Conservation (phyloP, 2,113 vertebrate genomes). For the Amia ocellicauda region DNA sequence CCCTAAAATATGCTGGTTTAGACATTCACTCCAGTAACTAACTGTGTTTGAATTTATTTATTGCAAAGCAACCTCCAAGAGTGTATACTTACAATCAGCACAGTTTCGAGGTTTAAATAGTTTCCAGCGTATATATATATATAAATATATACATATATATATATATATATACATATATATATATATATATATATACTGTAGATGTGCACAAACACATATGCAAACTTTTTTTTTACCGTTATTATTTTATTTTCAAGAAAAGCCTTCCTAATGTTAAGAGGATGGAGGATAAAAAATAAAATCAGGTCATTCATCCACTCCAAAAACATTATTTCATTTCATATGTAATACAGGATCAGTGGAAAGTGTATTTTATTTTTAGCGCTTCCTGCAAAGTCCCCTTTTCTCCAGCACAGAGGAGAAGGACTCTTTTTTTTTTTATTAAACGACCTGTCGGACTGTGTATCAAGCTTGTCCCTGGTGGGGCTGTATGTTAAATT, state of each 20-base stretch:
- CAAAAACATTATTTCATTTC: constrained; percentile 29
- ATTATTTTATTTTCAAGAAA: constrained; percentile 11
- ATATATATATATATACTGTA: too few relatives aligned
- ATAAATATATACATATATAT: too few relatives aligned
- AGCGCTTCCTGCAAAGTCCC: constrained; percentile 47
- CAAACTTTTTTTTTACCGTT: too few relatives aligned
- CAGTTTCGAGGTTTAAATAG: too few relatives aligned
- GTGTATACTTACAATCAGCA: too few relatives aligned
- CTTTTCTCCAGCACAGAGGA: constrained; percentile 48
- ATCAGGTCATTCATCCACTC: constrained; percentile 38
- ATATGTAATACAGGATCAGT: constrained; percentile 52
- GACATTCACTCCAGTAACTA: too few relatives aligned
- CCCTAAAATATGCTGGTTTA: too few relatives aligned
- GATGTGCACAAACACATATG: too few relatives aligned
- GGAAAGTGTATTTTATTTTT: constrained; percentile 58
- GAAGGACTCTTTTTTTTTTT: constrained; percentile 53
- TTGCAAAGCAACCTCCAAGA: too few relatives aligned
- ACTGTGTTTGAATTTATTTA: too few relatives aligned
- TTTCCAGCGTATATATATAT: too few relatives aligned
- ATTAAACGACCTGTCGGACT: constrained; percentile 70
- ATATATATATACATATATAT: too few relatives aligned
- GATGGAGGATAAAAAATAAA: constrained; percentile 22
- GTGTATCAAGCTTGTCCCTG: constrained; percentile 71
- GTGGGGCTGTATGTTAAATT: constrained; percentile 65
- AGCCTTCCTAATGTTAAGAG: constrained; percentile 9